Conservation (phyloP, 2,888 invertebrate species). For the Lydus trimaculatus region DNA sequence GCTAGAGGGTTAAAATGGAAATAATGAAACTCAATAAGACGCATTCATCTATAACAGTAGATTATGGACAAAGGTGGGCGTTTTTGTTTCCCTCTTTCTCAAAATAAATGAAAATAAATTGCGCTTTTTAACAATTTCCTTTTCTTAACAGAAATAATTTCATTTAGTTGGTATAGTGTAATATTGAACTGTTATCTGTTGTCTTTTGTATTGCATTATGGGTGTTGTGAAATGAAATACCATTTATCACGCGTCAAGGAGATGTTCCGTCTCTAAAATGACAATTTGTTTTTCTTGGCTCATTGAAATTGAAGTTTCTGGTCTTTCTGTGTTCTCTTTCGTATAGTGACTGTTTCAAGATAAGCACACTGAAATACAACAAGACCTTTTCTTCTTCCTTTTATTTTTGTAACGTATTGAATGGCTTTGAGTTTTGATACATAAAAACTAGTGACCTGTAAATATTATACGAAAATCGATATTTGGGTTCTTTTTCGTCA, state of each 20-base stretch:
- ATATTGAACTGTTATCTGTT: conserved; percentile 2
- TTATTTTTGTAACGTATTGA: conserved; percentile 23
- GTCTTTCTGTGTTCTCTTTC: conserved; percentile 24
- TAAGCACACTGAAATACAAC: conserved; percentile 28
- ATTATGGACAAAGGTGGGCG: neutral
- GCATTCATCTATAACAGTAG: neutral
- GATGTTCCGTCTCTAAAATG: conserved; percentile 50
- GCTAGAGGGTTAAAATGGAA: conserved; percentile 30
- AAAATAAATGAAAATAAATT: neutral
- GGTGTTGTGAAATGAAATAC: conserved; percentile 32
- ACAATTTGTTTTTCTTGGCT: conserved; percentile 54
- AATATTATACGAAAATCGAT: conserved; percentile 33
- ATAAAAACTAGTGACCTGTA: conserved; percentile 36
- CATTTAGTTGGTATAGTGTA: neutral
- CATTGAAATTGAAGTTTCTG: conserved; percentile 50
- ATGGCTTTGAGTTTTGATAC: conserved; percentile 23
- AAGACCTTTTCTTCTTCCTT: conserved; percentile 17
- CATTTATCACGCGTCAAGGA: conserved; percentile 48
- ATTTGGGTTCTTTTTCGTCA: conserved; percentile 22
- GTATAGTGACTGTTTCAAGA: conserved; percentile 23
- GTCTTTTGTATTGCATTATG: conserved; percentile 8
- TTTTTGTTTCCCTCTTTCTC: neutral
- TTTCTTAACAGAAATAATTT: conserved; percentile 11
- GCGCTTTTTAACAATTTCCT: conserved; percentile 7
- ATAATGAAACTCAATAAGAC: conserved; percentile 21